A percentile compares a stretch with the other conserved stretches of the same genome.
Conservation (phyloP, 2,888 invertebrate genomes). For the Eupithecia centaureata region DNA sequence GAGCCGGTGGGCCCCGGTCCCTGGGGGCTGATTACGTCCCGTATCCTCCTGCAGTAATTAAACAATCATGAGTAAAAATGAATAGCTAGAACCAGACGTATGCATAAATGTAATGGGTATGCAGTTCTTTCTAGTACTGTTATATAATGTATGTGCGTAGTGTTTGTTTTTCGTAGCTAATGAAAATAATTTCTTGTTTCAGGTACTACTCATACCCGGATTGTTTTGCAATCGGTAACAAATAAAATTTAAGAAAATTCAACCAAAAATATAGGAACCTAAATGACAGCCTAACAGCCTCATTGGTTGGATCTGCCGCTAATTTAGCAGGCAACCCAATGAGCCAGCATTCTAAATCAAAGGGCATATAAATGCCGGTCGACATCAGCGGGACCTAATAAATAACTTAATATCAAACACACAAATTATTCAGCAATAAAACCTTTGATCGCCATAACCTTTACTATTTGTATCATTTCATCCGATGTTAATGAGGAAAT, state of each 20-base stretch:
- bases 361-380: constrained; percentile 1
- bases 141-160: background rate
- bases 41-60: constrained; percentile 25
- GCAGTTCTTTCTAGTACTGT: no score
- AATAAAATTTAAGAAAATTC: background rate
- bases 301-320: background rate
- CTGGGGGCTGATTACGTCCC: constrained; percentile 14
- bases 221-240: background rate
- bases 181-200: background rate
- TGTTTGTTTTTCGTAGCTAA: background rate
- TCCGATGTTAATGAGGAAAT: background rate
- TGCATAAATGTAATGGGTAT: no score
- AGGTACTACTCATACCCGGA: background rate
- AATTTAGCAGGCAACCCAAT: no score
- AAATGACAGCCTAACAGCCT: background rate
- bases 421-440: constrained; percentile 2
- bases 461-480: constrained; percentile 2
- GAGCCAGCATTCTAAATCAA: constrained; percentile 2
- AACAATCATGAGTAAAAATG: constrained; percentile 18
- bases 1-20: constrained; percentile 4
- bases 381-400: background rate
- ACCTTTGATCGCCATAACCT: constrained; percentile 3
- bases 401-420: constrained; percentile 2
- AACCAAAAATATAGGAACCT: background rate
- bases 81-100: background rate